Base-by-base conservation (phyloP, 2,888 invertebrate genomes). In the Latrodectus hesperus region DNA sequence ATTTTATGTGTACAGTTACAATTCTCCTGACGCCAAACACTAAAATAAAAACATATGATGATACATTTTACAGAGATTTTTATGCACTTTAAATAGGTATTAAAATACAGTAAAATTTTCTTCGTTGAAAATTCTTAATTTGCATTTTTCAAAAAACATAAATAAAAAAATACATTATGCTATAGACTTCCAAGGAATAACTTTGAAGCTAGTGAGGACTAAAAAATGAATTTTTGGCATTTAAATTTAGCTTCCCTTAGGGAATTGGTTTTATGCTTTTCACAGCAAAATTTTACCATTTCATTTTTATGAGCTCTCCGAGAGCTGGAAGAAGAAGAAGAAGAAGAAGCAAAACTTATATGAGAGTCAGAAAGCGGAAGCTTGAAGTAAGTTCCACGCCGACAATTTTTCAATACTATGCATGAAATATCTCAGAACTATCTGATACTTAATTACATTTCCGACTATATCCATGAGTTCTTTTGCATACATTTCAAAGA, bases 361-460 rank as follows among this genome's bases (percentile, higher is more conserved):
- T 38, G 38, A 38, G 38, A 38, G 38, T 38, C 26, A 70, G n/a
- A 78, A 78, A 70, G 51, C 49, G 65, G 67, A 76, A 68, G 53
- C 53, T 65, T n/a, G 9, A 17, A 26, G 70, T 70, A 78, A 68
- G 68, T 78, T 78, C 78, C 26, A 68, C 17, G 70, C 53, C 52
- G 68, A 68, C 78, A 78, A 60, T 75, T 78, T 78, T 78, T 78
- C 68, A 78, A 78, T 70, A 68, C 78, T 70, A 78, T 53, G 68
- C 78, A 53, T 78, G 26, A 53, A 55, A 53, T 68, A 70, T 70
- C 70, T 68, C 55, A 53, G n/a, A 78, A 78, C 78, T 70, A 68
- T 68, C 68, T 78, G 53, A 78, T 78, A 68, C 68, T 78, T 78
- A 78, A 78, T 78, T 78, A 55, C 78, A 38, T 78, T 78, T 78